A percentile compares a stretch with the other conserved stretches of the same genome.
Evolutionary conservation across 2,888 invertebrate species (phyloP).

Genomic region (Metacarcinus magister): DNA sequence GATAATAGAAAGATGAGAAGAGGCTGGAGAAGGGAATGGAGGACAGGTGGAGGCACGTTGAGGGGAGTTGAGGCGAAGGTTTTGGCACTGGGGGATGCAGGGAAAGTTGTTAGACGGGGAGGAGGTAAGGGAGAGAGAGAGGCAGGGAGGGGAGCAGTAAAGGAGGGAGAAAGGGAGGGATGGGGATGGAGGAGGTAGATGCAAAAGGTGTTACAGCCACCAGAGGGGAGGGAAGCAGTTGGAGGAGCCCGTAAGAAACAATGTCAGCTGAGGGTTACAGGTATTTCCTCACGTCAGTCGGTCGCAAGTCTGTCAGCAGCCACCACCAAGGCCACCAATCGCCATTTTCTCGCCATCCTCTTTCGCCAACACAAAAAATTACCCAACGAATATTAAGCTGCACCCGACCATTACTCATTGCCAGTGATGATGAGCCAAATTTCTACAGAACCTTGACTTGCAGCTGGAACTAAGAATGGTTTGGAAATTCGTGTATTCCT

Average conservation of each 20-base stretch:
- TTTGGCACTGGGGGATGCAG: neutral
- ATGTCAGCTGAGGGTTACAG: slow-evolving; percentile 17
- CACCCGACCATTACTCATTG: neutral
- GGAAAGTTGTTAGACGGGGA: neutral
- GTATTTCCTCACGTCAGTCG: neutral
- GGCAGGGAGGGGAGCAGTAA: neutral
- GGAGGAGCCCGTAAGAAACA: neutral
- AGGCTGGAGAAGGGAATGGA: neutral
- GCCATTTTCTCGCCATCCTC: neutral
- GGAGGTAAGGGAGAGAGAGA: neutral
- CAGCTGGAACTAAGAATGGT: neutral
- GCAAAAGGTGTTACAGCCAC: neutral
- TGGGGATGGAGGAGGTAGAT: neutral
- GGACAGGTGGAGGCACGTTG: neutral
- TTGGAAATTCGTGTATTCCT: neutral
- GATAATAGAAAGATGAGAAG: neutral
- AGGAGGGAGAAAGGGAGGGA: slow-evolving; percentile 29
- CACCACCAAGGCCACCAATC: neutral
- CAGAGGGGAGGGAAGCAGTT: neutral
- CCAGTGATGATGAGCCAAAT: neutral
- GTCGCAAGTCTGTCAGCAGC: neutral
- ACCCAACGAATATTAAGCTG: neutral
- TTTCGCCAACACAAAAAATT: neutral
- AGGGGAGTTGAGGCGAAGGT: neutral
- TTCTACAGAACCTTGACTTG: neutral